Evolutionary conservation across 1,140 invertebrate species (phyloP).

Genomic region (Drosophila neocordata): DNA sequence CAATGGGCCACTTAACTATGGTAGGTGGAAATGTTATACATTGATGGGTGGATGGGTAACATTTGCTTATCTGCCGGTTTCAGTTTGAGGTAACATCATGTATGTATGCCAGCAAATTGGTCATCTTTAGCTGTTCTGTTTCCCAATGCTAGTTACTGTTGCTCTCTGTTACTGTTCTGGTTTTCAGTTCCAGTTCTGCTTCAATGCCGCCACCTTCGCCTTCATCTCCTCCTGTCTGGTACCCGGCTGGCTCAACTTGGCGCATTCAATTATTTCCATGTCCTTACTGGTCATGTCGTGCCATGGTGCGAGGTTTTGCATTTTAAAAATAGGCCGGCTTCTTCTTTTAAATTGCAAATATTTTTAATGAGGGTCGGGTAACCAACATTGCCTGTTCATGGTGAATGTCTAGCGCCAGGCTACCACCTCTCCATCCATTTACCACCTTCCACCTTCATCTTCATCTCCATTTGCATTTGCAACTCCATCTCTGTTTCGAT

Average conservation of each 20-base stretch:
- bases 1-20: constrained; percentile 68
- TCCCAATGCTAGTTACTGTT: constrained; percentile 23
- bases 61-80: constrained; percentile 60
- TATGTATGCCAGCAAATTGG: constrained; percentile 73
- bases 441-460: too few relatives aligned
- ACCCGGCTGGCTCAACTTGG: too few relatives aligned
- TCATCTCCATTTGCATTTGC: background rate
- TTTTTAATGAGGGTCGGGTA: constrained; percentile 64
- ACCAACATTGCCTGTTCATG: background rate
- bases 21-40: too few relatives aligned
- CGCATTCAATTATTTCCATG: constrained; percentile 79
- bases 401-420: constrained; percentile 48
- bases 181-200: background rate
- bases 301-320: constrained; percentile 67
- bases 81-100: constrained; percentile 24
- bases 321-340: constrained; percentile 69
- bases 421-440: background rate
- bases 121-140: constrained; percentile 65
- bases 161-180: constrained; percentile 3
- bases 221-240: background rate
- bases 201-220: background rate
- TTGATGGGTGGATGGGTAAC: constrained; percentile 19
- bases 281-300: constrained; percentile 76
- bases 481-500: background rate
- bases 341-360: constrained; percentile 67